These are phyloP conservation scores for Macroteleia sp. DNA, from an alignment of 2,888 invertebrate species.

Conservation along the genomic window DNA sequence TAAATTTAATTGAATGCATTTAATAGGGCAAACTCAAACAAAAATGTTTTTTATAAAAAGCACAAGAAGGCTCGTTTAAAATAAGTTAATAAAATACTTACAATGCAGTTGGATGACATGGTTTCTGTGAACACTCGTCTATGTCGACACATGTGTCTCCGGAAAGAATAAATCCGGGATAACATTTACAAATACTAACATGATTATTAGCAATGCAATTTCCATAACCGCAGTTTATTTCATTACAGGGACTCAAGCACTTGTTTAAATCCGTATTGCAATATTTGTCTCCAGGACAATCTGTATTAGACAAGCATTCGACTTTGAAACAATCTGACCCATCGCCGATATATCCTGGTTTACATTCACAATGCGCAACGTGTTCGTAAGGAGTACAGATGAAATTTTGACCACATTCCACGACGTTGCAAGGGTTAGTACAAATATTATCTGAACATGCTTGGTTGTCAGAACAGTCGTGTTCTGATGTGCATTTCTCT, in stretches of 20 bases:
- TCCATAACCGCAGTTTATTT: constrained; percentile 91
- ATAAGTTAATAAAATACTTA: constrained; percentile 74
- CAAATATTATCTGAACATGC: constrained; percentile 91
- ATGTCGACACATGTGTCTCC: constrained; percentile 90
- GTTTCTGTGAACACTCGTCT: constrained; percentile 91
- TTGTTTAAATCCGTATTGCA: constrained; percentile 91
- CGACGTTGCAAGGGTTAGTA: constrained; percentile 90
- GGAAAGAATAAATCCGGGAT: constrained; percentile 88
- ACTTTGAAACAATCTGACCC: constrained; percentile 95
- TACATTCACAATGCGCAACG: constrained; percentile 90
- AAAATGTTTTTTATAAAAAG: too few relatives aligned
- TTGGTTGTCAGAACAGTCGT: constrained; percentile 90
- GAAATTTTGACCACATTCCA: constrained; percentile 91
- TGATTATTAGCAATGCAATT: constrained; percentile 90
- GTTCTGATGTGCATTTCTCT: constrained; percentile 90
- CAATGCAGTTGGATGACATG: constrained; percentile 91
- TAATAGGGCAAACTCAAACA: too few relatives aligned
- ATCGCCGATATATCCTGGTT: constrained; percentile 92
- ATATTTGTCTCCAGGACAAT: constrained; percentile 90
- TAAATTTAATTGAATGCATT: too few relatives aligned
- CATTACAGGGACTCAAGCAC: constrained; percentile 92
- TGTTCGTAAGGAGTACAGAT: constrained; percentile 90
- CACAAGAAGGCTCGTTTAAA: too few relatives aligned
- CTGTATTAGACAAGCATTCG: constrained; percentile 91
- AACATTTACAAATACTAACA: constrained; percentile 89